Evolutionary conservation across 2,797 vertebrate species (phyloP), one percentile per base, ranked within the genome.

Genomic region (Urocyon cinereoargenteus): DNA sequence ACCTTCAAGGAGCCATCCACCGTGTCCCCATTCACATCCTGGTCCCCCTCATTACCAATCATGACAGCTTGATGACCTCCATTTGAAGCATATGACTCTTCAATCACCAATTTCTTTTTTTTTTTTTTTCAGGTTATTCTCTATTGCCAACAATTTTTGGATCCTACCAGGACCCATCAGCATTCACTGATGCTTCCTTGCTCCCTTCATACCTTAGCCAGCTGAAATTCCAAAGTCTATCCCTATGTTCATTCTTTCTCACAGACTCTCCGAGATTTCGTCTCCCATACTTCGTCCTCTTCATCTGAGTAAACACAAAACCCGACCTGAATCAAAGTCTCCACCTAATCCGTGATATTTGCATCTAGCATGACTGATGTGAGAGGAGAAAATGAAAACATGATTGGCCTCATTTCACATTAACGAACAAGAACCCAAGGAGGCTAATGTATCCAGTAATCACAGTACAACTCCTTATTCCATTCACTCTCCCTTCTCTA

Each of bases 281-380:
- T 21, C 11, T 11, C n/a, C 83, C n/a, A 5, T n/a, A 75, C 61
- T 90, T 31, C 86, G 72, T 86, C 64, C 53, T 61, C 28, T 73
- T 68, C 77, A 77, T 36, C 75, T 55, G 75, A 77, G 24, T 90
- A 94, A 86, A 62, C 28, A 92, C 57, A 75, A 94, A 91, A 88
- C 28, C 24, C 34, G 64, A 79, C 34, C 7, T 57, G 36, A 79
- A 88, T 84, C 28, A 78, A 83, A 83, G 34, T 72, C 36, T 81
- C 68, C 4, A n/a, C 49, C 62, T 64, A 49, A 34, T 68, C 45
- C 84, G 24, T 53, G 40, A 31, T 61, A 64, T 66, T 77, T 77
- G 18, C 15, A 57, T 34, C 6, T 31, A 49, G 40, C 8, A 45
- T 62, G 21, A 36, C 3, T 40, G 6, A 51, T 28, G 15, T 89